A percentile compares a stretch with the other conserved stretches of the same genome.
Conservation (phyloP, 2,797 vertebrate species). For the Miichthys miiuy region DNA sequence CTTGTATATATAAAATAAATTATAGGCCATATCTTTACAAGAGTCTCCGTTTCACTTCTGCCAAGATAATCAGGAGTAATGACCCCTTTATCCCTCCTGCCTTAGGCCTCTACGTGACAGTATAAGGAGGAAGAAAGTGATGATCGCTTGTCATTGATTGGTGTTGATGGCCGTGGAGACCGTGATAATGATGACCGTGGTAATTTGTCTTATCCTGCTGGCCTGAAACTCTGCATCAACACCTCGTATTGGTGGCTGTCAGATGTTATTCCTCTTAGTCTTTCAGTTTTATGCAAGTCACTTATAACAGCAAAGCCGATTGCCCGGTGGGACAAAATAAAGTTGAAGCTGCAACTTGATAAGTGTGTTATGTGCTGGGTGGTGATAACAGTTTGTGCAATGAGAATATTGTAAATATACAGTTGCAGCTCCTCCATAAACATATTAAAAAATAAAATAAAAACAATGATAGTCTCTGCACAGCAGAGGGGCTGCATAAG, state of each 20-base stretch:
- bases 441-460: slow-evolving; percentile 3
- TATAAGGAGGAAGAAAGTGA: slow-evolving; percentile 32
- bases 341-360: slow-evolving; percentile 16
- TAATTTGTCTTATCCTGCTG: slow-evolving; percentile 28
- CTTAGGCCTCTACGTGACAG: slow-evolving; percentile 33
- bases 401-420: slow-evolving; percentile 18
- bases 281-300: slow-evolving; percentile 9
- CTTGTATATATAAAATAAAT: neutral
- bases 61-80: slow-evolving; percentile 45
- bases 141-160: slow-evolving; percentile 53
- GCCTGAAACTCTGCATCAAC: slow-evolving; percentile 43
- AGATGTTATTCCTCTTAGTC: neutral
- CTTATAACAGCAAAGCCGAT: slow-evolving; percentile 24
- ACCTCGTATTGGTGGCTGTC: slow-evolving; percentile 11
- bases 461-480: slow-evolving; percentile 26
- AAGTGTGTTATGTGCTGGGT: slow-evolving; percentile 13
- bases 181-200: slow-evolving; percentile 40
- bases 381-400: slow-evolving; percentile 17
- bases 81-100: slow-evolving; percentile 35
- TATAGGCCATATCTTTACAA: slow-evolving; percentile 2
- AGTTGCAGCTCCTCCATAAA: slow-evolving; percentile 35
- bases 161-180: slow-evolving; percentile 34
- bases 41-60: slow-evolving; percentile 16
- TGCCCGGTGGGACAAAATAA: slow-evolving; percentile 17
- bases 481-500: slow-evolving; percentile 42